A percentile compares a stretch with the other conserved stretches of the same genome.
These are phyloP conservation scores for Tinea semifulvella DNA, from an alignment of 2,888 invertebrate genomes.

Conservation along the genomic window DNA sequence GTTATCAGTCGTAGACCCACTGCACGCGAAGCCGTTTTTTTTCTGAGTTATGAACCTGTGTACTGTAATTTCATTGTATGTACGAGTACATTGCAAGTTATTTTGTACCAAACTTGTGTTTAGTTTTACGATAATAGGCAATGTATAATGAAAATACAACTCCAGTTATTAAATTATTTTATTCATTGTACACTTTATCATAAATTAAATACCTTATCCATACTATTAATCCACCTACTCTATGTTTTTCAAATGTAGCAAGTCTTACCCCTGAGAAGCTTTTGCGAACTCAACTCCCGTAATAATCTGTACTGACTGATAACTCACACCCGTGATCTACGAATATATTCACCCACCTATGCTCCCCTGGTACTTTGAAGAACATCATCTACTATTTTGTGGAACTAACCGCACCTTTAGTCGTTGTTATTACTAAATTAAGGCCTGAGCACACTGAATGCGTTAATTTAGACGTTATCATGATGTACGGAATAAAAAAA, in stretches of 20 bases:
- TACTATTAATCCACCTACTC: not conserved
- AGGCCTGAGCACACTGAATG: too few relatives aligned
- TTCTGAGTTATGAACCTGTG: too few relatives aligned
- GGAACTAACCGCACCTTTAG: not conserved
- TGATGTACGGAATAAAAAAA: too few relatives aligned
- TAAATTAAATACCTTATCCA: not conserved
- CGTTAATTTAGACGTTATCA: too few relatives aligned
- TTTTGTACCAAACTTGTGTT: too few relatives aligned
- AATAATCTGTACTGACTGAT: constrained; percentile 26
- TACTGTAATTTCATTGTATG: too few relatives aligned
- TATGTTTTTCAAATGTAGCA: constrained; percentile 12
- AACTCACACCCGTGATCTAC: not conserved
- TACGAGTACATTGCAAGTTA: too few relatives aligned
- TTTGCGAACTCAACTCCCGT: constrained; percentile 34
- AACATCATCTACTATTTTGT: not conserved
- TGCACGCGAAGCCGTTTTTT: too few relatives aligned
- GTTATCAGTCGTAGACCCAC: too few relatives aligned
- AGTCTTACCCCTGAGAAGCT: constrained; percentile 35
- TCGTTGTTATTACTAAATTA: not conserved
- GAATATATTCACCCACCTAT: not conserved
- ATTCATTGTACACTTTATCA: not conserved
- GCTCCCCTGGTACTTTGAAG: not conserved
- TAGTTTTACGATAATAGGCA: too few relatives aligned
- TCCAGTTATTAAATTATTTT: too few relatives aligned
- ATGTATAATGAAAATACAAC: too few relatives aligned